Evolutionary conservation across 2,113 vertebrate genomes (phyloP).

Genomic region (Vidua macroura): DNA sequence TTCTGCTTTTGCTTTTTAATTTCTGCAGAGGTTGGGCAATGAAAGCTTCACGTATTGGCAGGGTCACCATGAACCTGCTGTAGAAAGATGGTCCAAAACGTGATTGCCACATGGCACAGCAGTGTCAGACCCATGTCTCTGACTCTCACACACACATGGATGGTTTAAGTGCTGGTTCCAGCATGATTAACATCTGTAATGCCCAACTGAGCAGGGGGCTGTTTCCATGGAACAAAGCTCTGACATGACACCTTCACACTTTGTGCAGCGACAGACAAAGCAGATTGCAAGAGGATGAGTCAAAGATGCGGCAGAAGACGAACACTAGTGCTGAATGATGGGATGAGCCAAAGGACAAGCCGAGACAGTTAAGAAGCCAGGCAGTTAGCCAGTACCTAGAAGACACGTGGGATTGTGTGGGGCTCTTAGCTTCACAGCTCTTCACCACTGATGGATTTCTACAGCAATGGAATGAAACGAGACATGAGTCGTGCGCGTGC

Average conservation of each 20-base stretch:
- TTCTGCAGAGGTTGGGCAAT: not conserved
- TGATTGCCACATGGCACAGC: not conserved
- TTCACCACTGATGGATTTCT: conserved; percentile 80
- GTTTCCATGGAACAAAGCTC: not conserved
- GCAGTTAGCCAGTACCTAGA: conserved; percentile 76
- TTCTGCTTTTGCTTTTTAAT: not conserved
- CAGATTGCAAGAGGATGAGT: not conserved
- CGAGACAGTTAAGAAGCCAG: conserved; percentile 25
- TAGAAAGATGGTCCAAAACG: not conserved
- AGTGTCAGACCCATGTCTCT: not conserved
- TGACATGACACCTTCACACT: not conserved
- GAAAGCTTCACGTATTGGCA: not conserved
- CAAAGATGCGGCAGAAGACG: rapidly evolving
- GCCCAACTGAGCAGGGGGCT: not conserved
- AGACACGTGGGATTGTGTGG: conserved; percentile 79
- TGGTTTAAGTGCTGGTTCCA: not conserved
- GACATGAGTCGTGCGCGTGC: conserved; percentile 55
- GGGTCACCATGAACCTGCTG: not conserved
- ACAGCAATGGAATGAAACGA: conserved; percentile 75
- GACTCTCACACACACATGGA: rapidly evolving
- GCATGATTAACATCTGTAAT: not conserved
- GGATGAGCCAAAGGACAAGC: conserved; percentile 47
- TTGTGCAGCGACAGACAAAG: not conserved
- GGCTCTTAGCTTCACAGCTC: conserved; percentile 83
- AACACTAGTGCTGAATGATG: not conserved